Percentiles rank a stretch among this genome's conserved stretches.
Conservation (phyloP, 2,113 vertebrate species). For the Hassar affinis region DNA sequence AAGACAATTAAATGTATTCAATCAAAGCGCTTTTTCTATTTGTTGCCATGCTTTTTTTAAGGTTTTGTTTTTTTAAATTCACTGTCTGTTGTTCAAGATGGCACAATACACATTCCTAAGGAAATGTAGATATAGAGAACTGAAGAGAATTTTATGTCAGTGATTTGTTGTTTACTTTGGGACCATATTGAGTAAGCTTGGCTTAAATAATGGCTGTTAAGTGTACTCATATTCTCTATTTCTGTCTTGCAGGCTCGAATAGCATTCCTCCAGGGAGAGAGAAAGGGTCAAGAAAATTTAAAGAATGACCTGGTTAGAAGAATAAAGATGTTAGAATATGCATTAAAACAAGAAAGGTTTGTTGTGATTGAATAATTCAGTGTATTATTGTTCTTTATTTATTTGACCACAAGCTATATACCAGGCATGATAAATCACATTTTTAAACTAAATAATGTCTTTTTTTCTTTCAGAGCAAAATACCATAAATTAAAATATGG, state of each 20-base stretch:
- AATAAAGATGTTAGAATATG: constrained; percentile 99
- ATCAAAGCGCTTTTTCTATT: not conserved
- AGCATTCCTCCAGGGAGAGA: constrained; percentile 98
- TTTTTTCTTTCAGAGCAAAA: constrained; percentile 83
- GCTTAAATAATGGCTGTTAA: not conserved
- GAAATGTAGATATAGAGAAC: not conserved
- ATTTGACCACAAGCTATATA: not conserved
- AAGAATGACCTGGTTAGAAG: constrained; percentile 99
- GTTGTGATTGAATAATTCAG: constrained; percentile 53
- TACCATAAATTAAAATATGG: constrained; percentile 99
- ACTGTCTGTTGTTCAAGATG: not conserved
- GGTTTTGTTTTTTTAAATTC: not conserved
- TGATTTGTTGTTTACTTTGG: constrained; percentile 11
- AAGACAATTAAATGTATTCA: too few species aligned
- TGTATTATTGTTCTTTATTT: not conserved
- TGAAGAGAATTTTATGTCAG: not conserved
- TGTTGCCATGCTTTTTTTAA: not conserved
- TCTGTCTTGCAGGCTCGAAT: constrained; percentile 88
- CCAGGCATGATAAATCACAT: not conserved
- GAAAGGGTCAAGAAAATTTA: constrained; percentile 98
- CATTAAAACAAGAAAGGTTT: constrained; percentile 98
- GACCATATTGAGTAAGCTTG: not conserved
- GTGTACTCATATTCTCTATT: constrained; percentile 54
- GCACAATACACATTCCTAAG: not conserved
- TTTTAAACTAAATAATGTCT: not conserved